Percentiles rank a stretch among this genome's conserved stretches.
Conservation (phyloP, 1,140 invertebrate genomes). For the Olivierus martensii region DNA sequence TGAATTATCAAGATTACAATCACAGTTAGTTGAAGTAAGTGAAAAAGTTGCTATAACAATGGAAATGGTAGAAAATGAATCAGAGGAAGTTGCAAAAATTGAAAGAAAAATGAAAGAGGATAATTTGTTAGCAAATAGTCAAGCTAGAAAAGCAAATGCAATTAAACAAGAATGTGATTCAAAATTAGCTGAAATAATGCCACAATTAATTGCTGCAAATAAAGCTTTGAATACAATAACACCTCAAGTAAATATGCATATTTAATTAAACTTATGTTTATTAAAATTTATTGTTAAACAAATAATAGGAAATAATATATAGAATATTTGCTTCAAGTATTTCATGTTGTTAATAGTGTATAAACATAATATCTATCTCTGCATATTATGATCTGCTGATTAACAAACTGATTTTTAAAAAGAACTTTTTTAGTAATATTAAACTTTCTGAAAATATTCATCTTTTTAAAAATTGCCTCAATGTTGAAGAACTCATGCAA, state of each 20-base stretch:
- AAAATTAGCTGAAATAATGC: conserved; percentile 89
- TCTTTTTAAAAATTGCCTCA: too few relatives aligned
- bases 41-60: conserved; percentile 84
- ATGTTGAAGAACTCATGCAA: too few relatives aligned
- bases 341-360: too few relatives aligned
- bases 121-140: conserved; percentile 90
- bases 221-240: conserved; percentile 83
- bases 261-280: too few relatives aligned
- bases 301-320: too few relatives aligned
- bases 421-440: too few relatives aligned
- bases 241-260: conserved; percentile 32
- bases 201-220: conserved; percentile 79
- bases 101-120: conserved; percentile 84
- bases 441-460: too few relatives aligned
- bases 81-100: conserved; percentile 87
- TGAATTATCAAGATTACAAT: conserved; percentile 62
- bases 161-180: conserved; percentile 97
- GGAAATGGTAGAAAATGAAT: conserved; percentile 95
- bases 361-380: too few relatives aligned
- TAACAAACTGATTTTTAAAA: too few relatives aligned
- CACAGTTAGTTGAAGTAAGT: conserved; percentile 79
- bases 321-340: too few relatives aligned
- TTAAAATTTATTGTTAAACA: too few relatives aligned
- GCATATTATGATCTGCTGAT: too few relatives aligned
- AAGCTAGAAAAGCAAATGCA: conserved; percentile 86